Conservation (phyloP, 2,888 invertebrate species). For the Tinea semifulvella region DNA sequence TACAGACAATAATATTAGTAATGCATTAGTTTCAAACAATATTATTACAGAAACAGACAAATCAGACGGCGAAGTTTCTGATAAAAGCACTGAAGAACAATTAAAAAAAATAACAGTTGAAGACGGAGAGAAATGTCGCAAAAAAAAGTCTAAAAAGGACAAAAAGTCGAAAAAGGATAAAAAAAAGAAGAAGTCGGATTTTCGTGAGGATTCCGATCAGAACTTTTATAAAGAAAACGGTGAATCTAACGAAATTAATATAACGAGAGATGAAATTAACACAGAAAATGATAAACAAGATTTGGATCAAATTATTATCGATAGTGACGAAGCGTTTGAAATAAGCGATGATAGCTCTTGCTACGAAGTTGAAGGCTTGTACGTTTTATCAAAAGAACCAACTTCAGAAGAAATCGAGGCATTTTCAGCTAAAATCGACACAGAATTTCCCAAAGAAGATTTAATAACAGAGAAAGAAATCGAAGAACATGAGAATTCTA, state of each 20-base stretch:
- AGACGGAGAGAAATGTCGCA: not conserved
- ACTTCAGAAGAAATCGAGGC: constrained; percentile 53
- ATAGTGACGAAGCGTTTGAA: constrained; percentile 43
- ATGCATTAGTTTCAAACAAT: too few relatives aligned
- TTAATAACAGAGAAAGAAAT: constrained; percentile 33
- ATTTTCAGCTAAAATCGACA: constrained; percentile 53
- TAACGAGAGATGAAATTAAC: not conserved
- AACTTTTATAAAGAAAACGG: constrained; percentile 11
- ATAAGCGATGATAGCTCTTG: constrained; percentile 49
- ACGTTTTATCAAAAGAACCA: constrained; percentile 51
- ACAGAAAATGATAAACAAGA: constrained; percentile 19
- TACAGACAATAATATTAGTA: too few relatives aligned
- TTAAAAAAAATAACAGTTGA: not conserved
- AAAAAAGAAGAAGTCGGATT: not conserved
- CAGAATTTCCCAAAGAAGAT: constrained; percentile 42
- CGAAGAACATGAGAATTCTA: constrained; percentile 27
- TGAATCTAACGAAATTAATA: not conserved
- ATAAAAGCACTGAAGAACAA: not conserved
- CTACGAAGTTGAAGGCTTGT: constrained; percentile 40
- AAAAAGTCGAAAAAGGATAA: not conserved
- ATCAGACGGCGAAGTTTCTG: constrained; percentile 6
- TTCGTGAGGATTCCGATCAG: not conserved
- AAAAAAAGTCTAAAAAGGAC: constrained; percentile 15
- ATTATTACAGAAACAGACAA: not conserved
- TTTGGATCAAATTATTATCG: constrained; percentile 17